Base-by-base conservation (phyloP, 2,888 invertebrate genomes). In the Ethmia dodecea region DNA sequence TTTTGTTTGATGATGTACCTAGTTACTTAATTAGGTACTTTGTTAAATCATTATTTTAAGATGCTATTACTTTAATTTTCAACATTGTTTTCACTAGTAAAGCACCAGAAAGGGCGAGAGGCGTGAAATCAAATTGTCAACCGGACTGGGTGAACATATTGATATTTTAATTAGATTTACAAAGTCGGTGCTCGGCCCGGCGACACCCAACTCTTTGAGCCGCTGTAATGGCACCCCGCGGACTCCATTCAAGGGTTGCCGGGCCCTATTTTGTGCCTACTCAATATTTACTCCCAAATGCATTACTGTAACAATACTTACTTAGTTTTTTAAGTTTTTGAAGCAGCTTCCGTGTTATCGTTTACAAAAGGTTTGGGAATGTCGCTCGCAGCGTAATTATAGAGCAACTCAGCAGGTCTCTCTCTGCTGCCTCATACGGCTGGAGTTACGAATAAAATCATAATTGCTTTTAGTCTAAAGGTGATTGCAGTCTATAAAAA, bases 141-240 rank as follows among this genome's bases (percentile, higher is more conserved):
- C 77, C 74, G 74, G 72, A 60, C 67, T 72, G 60, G 20, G 74
- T 61, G 67, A 83, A 71, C 86, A 84, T 86, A 86, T 84, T 86
- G 84, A 86, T 84, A 86, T 84, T 86, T 84, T 84, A 86, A 86
- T 86, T 86, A 86, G 86, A 86, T 86, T 83, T 78, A 81, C 83
- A 81, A 83, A 81, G 81, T 81, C 72, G 70, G 68, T 65, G 66
- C 60, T 18, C 13, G 25, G 31, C 9, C 16, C 65, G 73, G 75
- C 71, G 57, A 76, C 77, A 73, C 78, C 78, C 83, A 84, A 80
- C 84, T 84, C 84, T 86, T 84, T 84, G 80, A 76, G 68, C 67
- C 62, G 69, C 58, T 66, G 71, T 86, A 86, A 86, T 86, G 84
- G 84, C 84, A 78, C 84, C 86, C 86, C 71, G 83, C 54, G 78